Percentiles rank a stretch among this genome's conserved stretches.
phyloP scores from a whole-genome alignment of 2,113 vertebrate species.

The Mugil cephalus region DNA sequence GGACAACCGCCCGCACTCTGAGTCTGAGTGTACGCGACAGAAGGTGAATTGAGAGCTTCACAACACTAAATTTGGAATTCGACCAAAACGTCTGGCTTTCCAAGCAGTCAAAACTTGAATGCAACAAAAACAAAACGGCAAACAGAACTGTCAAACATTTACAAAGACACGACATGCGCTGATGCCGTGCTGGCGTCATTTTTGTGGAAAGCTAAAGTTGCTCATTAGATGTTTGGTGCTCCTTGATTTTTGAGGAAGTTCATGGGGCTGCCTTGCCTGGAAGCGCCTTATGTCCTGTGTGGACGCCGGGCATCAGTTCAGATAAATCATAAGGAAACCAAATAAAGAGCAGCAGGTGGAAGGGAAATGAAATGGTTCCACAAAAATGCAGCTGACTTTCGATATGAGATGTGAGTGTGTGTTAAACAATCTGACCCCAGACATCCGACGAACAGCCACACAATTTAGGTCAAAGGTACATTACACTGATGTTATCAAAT shows the following conservation, averaged over 20 bases:
- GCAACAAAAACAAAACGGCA: too few relatives aligned
- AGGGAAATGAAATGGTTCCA: conserved; percentile 46
- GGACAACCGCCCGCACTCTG: conserved; percentile 58
- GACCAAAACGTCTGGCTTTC: background rate
- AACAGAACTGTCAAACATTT: background rate
- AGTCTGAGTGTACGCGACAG: conserved; percentile 57
- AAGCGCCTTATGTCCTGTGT: background rate
- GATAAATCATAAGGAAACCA: conserved; percentile 6
- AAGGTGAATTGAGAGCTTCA: background rate
- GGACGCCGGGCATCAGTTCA: conserved; percentile 29
- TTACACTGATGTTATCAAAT: background rate
- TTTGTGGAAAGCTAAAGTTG: conserved; percentile 21
- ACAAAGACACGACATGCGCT: background rate
- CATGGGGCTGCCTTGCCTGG: conserved; percentile 22
- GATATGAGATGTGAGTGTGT: background rate
- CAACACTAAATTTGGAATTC: background rate
- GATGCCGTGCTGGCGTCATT: background rate
- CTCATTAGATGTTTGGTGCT: conserved; percentile 2
- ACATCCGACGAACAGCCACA: conserved; percentile 18
- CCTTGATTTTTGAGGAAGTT: conserved; percentile 10
- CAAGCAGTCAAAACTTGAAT: background rate
- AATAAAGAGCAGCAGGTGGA: conserved; percentile 33
- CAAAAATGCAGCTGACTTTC: conserved; percentile 25
- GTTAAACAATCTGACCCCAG: conserved; percentile 4
- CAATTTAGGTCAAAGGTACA: background rate